A percentile compares a stretch with the other conserved stretches of the same genome.
These are phyloP conservation scores for Rhinophrynus dorsalis DNA, from an alignment of 2,797 vertebrate genomes.

Conservation along the genomic window DNA sequence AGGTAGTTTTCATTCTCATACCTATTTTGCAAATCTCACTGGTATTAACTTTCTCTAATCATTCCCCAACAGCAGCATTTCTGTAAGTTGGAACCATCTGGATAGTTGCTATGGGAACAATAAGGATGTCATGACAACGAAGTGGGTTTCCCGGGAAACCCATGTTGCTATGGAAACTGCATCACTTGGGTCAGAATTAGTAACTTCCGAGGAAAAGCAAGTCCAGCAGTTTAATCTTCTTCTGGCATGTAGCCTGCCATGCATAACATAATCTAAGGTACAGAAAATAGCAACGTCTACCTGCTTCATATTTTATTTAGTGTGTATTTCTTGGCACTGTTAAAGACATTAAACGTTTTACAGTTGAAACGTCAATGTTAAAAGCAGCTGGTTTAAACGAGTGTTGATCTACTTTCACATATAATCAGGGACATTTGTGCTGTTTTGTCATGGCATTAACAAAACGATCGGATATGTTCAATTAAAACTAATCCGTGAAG, in stretches of 20 bases:
- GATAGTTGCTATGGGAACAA: constrained; percentile 78
- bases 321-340: background rate
- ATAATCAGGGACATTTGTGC: background rate
- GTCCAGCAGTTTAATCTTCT: constrained; percentile 70
- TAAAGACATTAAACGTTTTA: background rate
- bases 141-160: constrained; percentile 95
- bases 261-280: constrained; percentile 2
- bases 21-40: constrained; percentile 41
- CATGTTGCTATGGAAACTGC: constrained; percentile 90
- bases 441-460: background rate
- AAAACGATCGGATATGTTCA: background rate
- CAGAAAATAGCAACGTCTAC: background rate
- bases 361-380: background rate
- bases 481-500: background rate
- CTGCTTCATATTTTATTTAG: background rate
- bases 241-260: constrained; percentile 45
- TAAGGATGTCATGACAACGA: constrained; percentile 85
- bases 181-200: constrained; percentile 80
- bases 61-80: constrained; percentile 56
- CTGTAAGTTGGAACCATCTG: constrained; percentile 80
- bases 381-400: background rate
- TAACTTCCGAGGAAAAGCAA: constrained; percentile 81
- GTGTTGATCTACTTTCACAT: background rate
- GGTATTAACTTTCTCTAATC: constrained; percentile 58
- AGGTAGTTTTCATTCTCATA: constrained; percentile 15